Evolutionary conservation across 2,888 invertebrate genomes (phyloP), one percentile per base, ranked within the genome.

Genomic region (Ophion slaviceki): DNA sequence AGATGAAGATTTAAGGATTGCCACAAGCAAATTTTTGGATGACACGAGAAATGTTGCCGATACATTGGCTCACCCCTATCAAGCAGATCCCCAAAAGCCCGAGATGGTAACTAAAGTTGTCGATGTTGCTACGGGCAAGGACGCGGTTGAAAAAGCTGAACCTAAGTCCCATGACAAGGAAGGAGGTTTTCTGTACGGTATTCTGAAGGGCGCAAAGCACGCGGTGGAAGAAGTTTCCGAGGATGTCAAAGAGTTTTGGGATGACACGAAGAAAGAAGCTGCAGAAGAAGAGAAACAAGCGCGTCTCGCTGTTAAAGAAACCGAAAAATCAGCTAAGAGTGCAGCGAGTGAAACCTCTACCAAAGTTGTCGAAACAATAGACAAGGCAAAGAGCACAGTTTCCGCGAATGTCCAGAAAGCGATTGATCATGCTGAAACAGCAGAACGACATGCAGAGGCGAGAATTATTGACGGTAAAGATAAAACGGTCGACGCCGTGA

Each of bases 11-110:
- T 24, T 91, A 71, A 86, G 90, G 90, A 70, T 80, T 57, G 87
- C 87, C 14, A 93, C 93, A 0, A 82, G 89, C 0, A 90, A 90
- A 82, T 93, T 94, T 80, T 80, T 93, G 28, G 92, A 92, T 17
- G 93, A 94, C 28, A 90, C 91, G 20, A 90, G 88, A 82, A 91
- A 91, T 28, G 82, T 76, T 3, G 87, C 88, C 1, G 86, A 87
- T 8, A 40, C 79, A 70, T 59, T 76, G 71, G 90, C 62, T 14
- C 90, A 90, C 10, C 89, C 90, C 32, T 91, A 90, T 72, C 88
- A 90, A 17, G 84, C 88, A 20, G 90, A 89, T 32, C 88, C 32
- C 7, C 64, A 72, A 70, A 57, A 74, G 24, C 78, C 64, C 61
- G 74, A 79, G 59, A 53, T n/a, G 24, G 70, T 84, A 68, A 68